Evolutionary conservation across 2,888 invertebrate species (phyloP).

Genomic region (Megastigmus dorsalis): DNA sequence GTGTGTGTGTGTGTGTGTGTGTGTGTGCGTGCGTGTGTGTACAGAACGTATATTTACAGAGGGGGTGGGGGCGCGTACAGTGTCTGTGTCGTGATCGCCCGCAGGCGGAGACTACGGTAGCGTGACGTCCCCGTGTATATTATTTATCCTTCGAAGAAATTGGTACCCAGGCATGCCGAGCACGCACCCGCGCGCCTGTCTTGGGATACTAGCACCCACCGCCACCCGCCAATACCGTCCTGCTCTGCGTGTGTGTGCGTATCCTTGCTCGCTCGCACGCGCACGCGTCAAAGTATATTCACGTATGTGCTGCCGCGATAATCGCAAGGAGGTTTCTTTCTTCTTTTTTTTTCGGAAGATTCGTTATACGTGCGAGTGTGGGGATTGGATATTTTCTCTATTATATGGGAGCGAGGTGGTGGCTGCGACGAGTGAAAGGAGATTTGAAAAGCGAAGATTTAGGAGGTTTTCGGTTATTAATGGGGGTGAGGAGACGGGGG

Average conservation of each 20-base stretch:
- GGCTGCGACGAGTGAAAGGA: not conserved
- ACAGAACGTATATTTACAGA: no score
- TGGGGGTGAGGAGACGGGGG: slow-evolving; percentile 5
- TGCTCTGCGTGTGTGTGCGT: no score
- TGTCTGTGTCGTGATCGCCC: slow-evolving; percentile 57
- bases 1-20: slow-evolving; percentile 47
- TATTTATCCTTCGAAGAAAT: slow-evolving; percentile 71
- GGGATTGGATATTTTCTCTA: slow-evolving; percentile 18
- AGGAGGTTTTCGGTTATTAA: slow-evolving; percentile 26
- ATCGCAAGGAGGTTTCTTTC: no score
- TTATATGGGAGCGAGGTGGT: no score
- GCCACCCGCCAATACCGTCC: no score
- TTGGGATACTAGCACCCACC: not conserved
- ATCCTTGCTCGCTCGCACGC: no score
- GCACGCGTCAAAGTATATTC: slow-evolving; percentile 1
- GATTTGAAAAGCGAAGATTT: slow-evolving; percentile 37
- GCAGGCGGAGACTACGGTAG: slow-evolving; percentile 54
- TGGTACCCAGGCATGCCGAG: slow-evolving; percentile 70
- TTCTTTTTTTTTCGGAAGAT: not conserved
- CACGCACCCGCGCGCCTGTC: slow-evolving; percentile 66
- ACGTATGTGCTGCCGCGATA: slow-evolving; percentile 4
- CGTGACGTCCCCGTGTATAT: slow-evolving; percentile 67
- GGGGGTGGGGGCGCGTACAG: no score
- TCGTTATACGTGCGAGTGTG: no score
- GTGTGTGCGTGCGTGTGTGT: slow-evolving; percentile 54